Evolutionary conservation across 2,888 invertebrate genomes (phyloP).

Genomic region (Myathropa florea): DNA sequence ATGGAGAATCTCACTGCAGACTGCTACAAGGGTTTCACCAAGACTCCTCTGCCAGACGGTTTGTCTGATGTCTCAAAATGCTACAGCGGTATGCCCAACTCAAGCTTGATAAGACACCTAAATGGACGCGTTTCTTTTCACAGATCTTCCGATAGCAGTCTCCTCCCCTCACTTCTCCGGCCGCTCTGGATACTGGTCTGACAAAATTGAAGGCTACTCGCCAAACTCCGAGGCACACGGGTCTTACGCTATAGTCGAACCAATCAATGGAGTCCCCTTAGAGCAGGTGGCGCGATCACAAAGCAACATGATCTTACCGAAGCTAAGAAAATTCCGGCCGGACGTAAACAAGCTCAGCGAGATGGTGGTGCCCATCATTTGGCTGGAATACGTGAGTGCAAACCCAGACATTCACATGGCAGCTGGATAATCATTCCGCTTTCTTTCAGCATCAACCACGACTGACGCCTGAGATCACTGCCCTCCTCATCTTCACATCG

Average conservation of each 20-base stretch:
- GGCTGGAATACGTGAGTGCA: conserved; percentile 86
- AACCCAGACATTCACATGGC: background rate
- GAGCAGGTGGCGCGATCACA: conserved; percentile 85
- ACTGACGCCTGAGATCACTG: conserved; percentile 82
- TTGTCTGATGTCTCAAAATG: conserved; percentile 86
- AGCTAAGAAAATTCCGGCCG: conserved; percentile 82
- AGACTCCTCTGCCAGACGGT: conserved; percentile 82
- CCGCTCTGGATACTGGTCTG: conserved; percentile 74
- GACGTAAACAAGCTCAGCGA: conserved; percentile 83
- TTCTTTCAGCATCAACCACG: conserved; percentile 83
- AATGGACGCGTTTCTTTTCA: conserved; percentile 71
- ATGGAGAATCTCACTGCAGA: conserved; percentile 82
- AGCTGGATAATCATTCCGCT: background rate
- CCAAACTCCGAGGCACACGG: conserved; percentile 84
- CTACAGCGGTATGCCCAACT: conserved; percentile 82
- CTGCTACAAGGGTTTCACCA: conserved; percentile 82
- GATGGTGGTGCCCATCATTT: conserved; percentile 84
- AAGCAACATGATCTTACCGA: conserved; percentile 84
- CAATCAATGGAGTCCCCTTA: conserved; percentile 85
- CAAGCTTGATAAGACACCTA: background rate
- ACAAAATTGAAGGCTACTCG: conserved; percentile 84
- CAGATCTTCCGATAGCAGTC: conserved; percentile 86
- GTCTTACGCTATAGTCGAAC: conserved; percentile 86
- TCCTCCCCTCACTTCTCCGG: conserved; percentile 88
- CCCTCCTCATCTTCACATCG: conserved; percentile 82